A percentile compares a stretch with the other conserved stretches of the same genome.
These are phyloP conservation scores for Phataginus tricuspis DNA, from an alignment of 2,797 vertebrate species.

Conservation along the genomic window DNA sequence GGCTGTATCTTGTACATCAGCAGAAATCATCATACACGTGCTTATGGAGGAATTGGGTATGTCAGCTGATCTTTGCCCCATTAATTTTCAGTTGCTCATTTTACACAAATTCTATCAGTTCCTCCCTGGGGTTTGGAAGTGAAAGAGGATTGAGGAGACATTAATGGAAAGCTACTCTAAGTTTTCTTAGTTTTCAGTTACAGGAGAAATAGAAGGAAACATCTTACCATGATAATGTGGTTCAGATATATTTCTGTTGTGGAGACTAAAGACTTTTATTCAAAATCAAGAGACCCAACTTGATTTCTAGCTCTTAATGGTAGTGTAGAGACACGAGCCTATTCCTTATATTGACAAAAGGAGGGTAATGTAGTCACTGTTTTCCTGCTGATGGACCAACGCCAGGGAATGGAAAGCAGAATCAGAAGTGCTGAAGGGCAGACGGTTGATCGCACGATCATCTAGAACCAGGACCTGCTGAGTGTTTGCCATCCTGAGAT, in stretches of 20 bases:
- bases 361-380: not conserved
- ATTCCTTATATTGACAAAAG: conserved; percentile 46
- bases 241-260: not conserved
- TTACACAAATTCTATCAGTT: conserved; percentile 53
- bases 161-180: not conserved
- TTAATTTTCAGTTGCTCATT: conserved; percentile 68
- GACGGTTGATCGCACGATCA: conserved; percentile 69
- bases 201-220: not conserved
- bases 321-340: not conserved
- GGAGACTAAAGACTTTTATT: not conserved
- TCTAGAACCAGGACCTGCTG: conserved; percentile 56
- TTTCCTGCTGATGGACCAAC: conserved; percentile 56
- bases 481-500: conserved; percentile 40
- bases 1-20: conserved; percentile 61
- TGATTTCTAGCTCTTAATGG: conserved; percentile 50
- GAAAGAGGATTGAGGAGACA: not conserved
- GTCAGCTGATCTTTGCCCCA: conserved; percentile 60
- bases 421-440: conserved; percentile 52
- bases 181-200: conserved; percentile 12
- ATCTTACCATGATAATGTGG: not conserved
- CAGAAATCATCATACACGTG: conserved; percentile 56
- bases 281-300: conserved; percentile 22
- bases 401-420: conserved; percentile 36
- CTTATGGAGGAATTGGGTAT: conserved; percentile 46
- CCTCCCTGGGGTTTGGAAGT: conserved; percentile 6